phyloP scores from a whole-genome alignment of 2,113 vertebrate genomes.

The Sialia sialis region DNA sequence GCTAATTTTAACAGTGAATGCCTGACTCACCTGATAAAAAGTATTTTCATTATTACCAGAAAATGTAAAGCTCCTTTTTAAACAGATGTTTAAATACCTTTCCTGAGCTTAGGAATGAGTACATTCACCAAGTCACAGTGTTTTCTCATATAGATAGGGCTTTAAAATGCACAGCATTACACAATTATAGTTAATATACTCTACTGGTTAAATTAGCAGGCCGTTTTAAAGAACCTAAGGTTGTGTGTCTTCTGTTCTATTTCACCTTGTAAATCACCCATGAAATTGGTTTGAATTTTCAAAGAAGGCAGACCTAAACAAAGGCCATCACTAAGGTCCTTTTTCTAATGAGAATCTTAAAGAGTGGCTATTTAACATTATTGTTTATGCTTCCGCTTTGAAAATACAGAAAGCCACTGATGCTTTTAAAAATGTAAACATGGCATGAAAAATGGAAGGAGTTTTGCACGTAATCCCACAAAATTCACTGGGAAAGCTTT shows the following conservation, averaged over 20 bases:
- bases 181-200: background rate
- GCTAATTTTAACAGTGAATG: background rate
- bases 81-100: background rate
- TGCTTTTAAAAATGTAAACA: background rate
- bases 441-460: background rate
- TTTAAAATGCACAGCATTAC: background rate
- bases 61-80: background rate
- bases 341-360: background rate
- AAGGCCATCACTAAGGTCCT: background rate
- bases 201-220: background rate
- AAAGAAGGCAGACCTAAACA: background rate
- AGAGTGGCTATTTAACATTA: background rate
- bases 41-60: background rate
- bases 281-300: background rate
- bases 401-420: background rate
- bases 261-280: background rate
- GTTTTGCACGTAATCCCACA: background rate
- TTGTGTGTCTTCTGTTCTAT: background rate
- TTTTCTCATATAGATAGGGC: accelerated
- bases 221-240: background rate
- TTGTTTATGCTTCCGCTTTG: background rate
- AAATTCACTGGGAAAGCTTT: background rate
- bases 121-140: background rate
- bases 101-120: background rate
- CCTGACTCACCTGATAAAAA: background rate